phyloP scores from a whole-genome alignment of 2,797 vertebrate genomes.

The Sarcoramphus papa region DNA sequence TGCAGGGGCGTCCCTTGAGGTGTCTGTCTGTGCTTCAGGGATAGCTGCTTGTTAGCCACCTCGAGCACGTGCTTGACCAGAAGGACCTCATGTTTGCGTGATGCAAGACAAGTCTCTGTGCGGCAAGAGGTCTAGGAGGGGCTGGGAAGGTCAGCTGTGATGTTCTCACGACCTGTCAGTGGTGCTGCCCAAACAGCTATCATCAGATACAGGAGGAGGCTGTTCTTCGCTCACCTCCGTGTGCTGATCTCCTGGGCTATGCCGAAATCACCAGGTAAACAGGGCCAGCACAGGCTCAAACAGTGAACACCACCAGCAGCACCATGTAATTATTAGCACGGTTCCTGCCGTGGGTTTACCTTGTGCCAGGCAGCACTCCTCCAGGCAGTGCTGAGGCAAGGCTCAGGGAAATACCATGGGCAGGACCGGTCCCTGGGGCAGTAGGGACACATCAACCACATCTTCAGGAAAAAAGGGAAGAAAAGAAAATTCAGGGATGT shows the following conservation, averaged over 20 bases:
- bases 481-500: neutral
- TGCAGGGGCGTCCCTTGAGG: rapidly evolving
- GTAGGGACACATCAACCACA: neutral
- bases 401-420: too few species aligned
- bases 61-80: neutral
- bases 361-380: too few species aligned
- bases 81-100: neutral
- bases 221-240: neutral
- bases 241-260: neutral
- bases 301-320: neutral
- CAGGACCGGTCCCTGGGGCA: neutral
- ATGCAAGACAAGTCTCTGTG: neutral
- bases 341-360: neutral
- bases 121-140: neutral
- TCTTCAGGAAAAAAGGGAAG: neutral
- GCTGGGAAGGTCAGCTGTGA: neutral
- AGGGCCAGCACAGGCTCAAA: neutral
- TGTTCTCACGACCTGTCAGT: neutral
- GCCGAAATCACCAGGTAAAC: neutral
- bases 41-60: neutral
- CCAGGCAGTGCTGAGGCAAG: neutral
- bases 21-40: neutral
- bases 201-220: neutral
- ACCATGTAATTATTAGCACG: rapidly evolving
- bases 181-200: neutral